These are phyloP conservation scores for Poeciliopsis gracilis DNA, from an alignment of 2,797 vertebrate genomes.

Conservation along the genomic window DNA sequence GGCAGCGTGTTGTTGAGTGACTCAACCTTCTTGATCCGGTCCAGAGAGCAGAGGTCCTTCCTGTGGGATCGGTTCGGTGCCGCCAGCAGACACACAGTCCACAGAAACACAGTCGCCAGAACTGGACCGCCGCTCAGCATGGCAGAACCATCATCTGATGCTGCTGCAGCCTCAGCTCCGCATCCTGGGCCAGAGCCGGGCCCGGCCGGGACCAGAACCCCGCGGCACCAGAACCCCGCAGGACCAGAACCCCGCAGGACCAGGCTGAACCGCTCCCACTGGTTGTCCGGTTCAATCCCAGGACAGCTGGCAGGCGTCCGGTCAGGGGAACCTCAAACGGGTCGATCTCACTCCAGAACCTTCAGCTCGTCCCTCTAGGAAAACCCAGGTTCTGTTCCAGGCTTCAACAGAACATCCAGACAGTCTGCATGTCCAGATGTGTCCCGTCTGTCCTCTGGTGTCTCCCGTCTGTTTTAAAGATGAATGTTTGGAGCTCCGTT, in stretches of 20 bases:
- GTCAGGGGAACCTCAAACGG: neutral
- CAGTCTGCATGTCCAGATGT: no score
- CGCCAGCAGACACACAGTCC: constrained; percentile 39
- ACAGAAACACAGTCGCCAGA: constrained; percentile 27
- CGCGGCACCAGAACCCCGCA: no score
- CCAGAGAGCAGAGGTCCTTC: neutral
- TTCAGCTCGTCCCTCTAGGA: neutral
- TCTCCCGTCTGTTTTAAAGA: neutral
- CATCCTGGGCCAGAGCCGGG: no score
- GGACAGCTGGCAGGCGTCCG: no score
- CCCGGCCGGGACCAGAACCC: neutral
- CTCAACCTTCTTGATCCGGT: fast-evolving
- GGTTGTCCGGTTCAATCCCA: neutral
- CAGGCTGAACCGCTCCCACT: neutral
- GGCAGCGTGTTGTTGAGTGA: fast-evolving
- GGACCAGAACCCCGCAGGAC: neutral
- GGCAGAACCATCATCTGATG: constrained; percentile 36
- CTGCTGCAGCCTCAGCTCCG: neutral
- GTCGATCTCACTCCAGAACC: neutral
- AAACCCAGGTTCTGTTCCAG: neutral
- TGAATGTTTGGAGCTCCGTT: neutral
- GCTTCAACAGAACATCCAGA: neutral
- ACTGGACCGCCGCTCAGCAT: constrained; percentile 41
- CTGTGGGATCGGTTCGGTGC: neutral
- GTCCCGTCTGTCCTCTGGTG: no score